Percentiles rank a stretch among this genome's conserved stretches.
Evolutionary conservation across 2,888 invertebrate species (phyloP).

Genomic region (Troilus luridus): DNA sequence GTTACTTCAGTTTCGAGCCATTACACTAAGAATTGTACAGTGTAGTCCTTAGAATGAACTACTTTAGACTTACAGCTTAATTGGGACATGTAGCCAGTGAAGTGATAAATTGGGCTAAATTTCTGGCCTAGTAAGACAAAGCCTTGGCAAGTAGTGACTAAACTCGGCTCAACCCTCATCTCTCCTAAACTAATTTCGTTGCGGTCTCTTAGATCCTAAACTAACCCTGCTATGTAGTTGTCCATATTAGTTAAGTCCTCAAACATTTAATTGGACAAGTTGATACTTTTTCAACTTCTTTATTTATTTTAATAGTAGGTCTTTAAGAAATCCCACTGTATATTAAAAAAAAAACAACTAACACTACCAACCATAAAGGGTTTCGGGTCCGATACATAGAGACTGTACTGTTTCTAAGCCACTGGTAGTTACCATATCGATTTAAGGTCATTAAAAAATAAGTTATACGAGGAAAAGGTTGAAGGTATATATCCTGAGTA

Average conservation of each 20-base stretch:
- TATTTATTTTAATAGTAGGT: not conserved
- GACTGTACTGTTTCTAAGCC: too few species aligned
- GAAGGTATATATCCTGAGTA: too few species aligned
- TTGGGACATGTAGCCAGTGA: not conserved
- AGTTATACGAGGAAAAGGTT: too few species aligned
- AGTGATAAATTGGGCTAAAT: slow-evolving; percentile 24
- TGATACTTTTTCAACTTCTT: not conserved
- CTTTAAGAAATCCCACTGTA: too few species aligned
- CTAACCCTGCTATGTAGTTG: not conserved
- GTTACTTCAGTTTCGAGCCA: not conserved
- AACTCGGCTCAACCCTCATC: not conserved
- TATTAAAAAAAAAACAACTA: too few species aligned
- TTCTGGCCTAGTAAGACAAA: slow-evolving; percentile 1
- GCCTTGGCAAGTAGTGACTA: slow-evolving; percentile 9
- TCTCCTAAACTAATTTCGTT: slow-evolving; percentile 24
- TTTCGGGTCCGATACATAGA: too few species aligned
- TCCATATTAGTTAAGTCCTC: not conserved
- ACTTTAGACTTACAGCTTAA: not conserved
- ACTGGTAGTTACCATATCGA: too few species aligned
- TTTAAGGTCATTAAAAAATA: too few species aligned
- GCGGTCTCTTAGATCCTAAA: slow-evolving; percentile 39
- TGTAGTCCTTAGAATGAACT: not conserved
- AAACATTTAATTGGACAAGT: not conserved
- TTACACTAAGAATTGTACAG: not conserved
- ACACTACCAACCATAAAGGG: too few species aligned